Percentiles rank a stretch among this genome's conserved stretches.
Conservation (phyloP, 2,888 invertebrate species). For the Therioaphis trifolii region DNA sequence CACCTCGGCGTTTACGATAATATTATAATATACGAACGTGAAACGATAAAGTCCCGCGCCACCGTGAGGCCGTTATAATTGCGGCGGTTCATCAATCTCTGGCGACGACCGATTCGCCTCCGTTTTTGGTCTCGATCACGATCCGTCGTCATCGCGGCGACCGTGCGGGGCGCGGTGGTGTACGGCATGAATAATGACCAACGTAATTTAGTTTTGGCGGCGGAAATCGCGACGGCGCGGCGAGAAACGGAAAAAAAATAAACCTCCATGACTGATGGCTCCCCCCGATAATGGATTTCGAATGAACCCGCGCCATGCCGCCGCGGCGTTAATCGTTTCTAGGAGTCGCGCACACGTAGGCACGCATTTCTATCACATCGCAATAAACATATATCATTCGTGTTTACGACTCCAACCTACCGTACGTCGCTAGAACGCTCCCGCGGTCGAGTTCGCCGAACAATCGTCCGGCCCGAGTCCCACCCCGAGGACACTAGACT, state of each 20-base stretch:
- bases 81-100: constrained; percentile 12
- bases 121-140: constrained; percentile 9
- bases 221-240: neutral
- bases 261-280: neutral
- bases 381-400: neutral
- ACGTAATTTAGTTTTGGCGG: constrained; percentile 22
- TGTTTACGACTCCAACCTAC: neutral
- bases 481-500: no score
- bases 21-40: neutral
- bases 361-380: neutral
- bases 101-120: neutral
- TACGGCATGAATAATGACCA: constrained; percentile 20
- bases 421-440: neutral
- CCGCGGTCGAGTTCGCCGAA: neutral
- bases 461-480: neutral
- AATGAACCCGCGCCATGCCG: constrained; percentile 12
- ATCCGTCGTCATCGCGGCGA: neutral
- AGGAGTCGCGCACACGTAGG: neutral
- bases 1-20: neutral
- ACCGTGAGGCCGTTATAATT: neutral
- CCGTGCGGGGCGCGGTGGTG: neutral
- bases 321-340: constrained; percentile 13
- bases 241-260: neutral
- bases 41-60: neutral
- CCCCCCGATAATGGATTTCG: constrained; percentile 18